Evolutionary conservation across 2,113 vertebrate genomes (phyloP), one percentile per base, ranked within the genome.

Genomic region (Lichenostomus cassidix): DNA sequence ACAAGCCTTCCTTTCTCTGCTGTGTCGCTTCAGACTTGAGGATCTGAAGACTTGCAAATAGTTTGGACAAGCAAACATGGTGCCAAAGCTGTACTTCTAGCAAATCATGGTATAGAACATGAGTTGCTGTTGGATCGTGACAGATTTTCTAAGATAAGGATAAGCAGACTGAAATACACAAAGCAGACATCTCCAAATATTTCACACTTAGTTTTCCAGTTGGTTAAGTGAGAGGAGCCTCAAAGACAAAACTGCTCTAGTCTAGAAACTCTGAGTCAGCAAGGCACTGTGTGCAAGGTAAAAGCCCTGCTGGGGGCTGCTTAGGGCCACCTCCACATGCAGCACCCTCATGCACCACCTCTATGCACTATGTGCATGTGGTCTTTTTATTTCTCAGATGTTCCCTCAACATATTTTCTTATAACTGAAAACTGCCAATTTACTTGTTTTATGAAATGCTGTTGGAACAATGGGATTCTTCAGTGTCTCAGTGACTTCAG

Each of bases 61-160:
- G 10, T 80, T 86, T 96, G 65, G 94, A 94, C 92, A 92, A 95
- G 83, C 29, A 95, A 90, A 75, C 75, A 21, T 59, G 52, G 35
- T 91, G n/a, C 71, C 41, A 89, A 94, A 87, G 83, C n/a, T 65
- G 31, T 70, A 52, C 41, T 84, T 67, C 58, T 31, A 73, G 39
- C 46, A 58, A 50, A 94, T 77, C 19, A 41, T 24, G 46, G 37
- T 76, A 63, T 41, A 70, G 63, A 76, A 70, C 37, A 31, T 29
- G 35, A 68, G 65, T 46, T 76, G 59, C 44, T 6, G 1, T 55
- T 33, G 46, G 49, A 41, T 35, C 1, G 0, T 70, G 64, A 71
- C 5, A 4, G 29, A 58, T 74, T 89, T 60, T 67, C 31, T 37
- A n/a, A 70, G 67, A 81, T 47, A 76, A 50, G 33, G 22, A 16